These are phyloP conservation scores for Okapia johnstoni DNA, from an alignment of 2,113 vertebrate species.

Conservation along the genomic window DNA sequence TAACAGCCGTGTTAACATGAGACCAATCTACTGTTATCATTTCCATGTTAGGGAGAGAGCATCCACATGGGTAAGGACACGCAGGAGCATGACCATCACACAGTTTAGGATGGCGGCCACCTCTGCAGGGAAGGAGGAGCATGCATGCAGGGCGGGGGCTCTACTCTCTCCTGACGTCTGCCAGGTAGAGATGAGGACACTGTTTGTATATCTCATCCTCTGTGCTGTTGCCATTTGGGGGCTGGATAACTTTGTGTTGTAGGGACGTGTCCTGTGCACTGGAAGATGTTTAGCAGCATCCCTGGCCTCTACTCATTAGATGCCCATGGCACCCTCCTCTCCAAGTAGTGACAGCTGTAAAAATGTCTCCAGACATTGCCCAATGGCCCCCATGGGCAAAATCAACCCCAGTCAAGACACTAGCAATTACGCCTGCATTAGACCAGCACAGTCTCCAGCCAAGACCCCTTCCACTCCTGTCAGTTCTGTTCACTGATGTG, in stretches of 20 bases:
- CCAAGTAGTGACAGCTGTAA: background rate
- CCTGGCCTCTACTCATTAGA: background rate
- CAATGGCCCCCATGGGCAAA: background rate
- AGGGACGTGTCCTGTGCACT: too few species aligned
- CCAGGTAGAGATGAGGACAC: too few species aligned
- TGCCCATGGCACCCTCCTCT: background rate
- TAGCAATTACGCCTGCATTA: fast-evolving
- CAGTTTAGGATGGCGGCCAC: fast-evolving
- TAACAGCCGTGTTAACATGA: too few species aligned
- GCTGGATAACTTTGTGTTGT: background rate
- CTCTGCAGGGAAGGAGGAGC: background rate
- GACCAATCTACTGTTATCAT: fast-evolving
- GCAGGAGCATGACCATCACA: fast-evolving
- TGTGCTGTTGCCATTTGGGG: too few species aligned
- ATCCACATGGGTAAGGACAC: fast-evolving
- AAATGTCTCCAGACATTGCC: background rate
- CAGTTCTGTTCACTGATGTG: fast-evolving
- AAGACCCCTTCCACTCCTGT: fast-evolving
- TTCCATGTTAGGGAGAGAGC: fast-evolving
- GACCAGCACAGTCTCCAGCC: fast-evolving
- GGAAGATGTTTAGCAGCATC: fast-evolving
- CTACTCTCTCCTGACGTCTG: fast-evolving
- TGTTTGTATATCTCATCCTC: background rate
- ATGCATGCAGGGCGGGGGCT: fast-evolving
- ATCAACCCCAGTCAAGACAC: background rate